These are phyloP conservation scores for Sclerurus mexicanus DNA, from an alignment of 2,113 vertebrate species.

Conservation along the genomic window DNA sequence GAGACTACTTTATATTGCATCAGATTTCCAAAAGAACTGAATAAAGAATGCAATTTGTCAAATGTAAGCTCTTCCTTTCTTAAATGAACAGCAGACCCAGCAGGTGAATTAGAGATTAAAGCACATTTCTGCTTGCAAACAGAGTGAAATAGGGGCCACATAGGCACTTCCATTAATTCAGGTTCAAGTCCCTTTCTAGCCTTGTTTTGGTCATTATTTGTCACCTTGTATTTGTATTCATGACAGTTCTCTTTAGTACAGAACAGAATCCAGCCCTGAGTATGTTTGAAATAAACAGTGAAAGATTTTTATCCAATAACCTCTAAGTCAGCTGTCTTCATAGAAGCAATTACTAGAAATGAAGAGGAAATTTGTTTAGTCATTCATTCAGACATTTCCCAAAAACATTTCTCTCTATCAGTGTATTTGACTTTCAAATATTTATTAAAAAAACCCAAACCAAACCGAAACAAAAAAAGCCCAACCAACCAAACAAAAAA, in stretches of 20 bases:
- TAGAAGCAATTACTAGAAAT: constrained; percentile 1
- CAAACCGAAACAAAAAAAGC: too few species aligned
- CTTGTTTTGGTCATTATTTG: not conserved
- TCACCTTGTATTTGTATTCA: not conserved
- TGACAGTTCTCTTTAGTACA: not conserved
- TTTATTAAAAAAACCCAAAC: not conserved
- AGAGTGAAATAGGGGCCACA: not conserved
- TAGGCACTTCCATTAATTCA: not conserved
- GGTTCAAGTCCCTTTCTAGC: not conserved
- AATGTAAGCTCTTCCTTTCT: not conserved
- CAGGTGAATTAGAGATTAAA: not conserved
- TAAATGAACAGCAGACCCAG: not conserved
- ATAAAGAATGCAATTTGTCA: not conserved
- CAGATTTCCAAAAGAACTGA: not conserved
- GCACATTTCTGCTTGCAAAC: not conserved
- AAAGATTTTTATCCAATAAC: not conserved
- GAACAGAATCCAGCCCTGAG: not conserved
- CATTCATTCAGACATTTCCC: not conserved
- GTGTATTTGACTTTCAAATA: not conserved
- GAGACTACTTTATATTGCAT: not conserved
- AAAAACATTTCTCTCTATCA: not conserved
- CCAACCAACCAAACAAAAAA: not conserved
- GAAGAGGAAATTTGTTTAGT: constrained; percentile 14
- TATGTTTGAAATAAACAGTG: not conserved
- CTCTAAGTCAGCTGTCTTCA: not conserved